Percentiles rank a stretch among this genome's conserved stretches.
phyloP scores from a whole-genome alignment of 1,140 invertebrate species.

The Babylonia areolata region DNA sequence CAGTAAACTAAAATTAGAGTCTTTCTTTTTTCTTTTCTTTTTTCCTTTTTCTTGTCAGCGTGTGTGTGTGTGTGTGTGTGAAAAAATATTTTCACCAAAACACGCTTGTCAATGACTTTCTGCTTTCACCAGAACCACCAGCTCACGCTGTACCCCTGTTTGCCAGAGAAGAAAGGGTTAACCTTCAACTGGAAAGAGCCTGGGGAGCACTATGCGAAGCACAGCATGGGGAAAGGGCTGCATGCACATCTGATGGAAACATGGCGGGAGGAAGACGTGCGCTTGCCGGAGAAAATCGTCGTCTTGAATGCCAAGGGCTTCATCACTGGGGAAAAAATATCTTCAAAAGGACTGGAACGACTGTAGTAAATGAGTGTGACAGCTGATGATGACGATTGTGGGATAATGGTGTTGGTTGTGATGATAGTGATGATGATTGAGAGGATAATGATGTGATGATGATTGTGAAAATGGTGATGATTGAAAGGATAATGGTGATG shows the following conservation, averaged over 20 bases:
- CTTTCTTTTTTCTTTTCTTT: too few species aligned
- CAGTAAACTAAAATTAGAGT: too few species aligned
- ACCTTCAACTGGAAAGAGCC: slow-evolving; percentile 44
- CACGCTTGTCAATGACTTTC: too few species aligned
- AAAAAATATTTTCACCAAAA: too few species aligned
- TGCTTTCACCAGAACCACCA: not conserved
- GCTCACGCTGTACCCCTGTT: slow-evolving; percentile 40
- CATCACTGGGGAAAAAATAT: not conserved
- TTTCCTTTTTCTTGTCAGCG: too few species aligned
- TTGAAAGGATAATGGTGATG: too few species aligned
- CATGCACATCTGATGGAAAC: not conserved
- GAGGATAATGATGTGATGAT: too few species aligned
- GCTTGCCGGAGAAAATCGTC: slow-evolving; percentile 5
- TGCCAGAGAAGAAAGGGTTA: slow-evolving; percentile 23
- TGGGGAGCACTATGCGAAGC: slow-evolving; percentile 34
- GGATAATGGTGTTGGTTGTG: too few species aligned
- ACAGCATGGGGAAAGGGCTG: not conserved
- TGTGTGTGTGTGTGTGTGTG: too few species aligned
- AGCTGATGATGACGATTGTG: not conserved
- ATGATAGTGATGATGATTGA: not conserved
- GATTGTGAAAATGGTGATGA: too few species aligned
- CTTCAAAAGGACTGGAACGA: not conserved
- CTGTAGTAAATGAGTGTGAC: not conserved
- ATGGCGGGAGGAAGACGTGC: slow-evolving; percentile 27
- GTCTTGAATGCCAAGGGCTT: slow-evolving; percentile 30